Evolutionary conservation across 1,140 invertebrate species (phyloP).

Genomic region (Euborellia annulipes): DNA sequence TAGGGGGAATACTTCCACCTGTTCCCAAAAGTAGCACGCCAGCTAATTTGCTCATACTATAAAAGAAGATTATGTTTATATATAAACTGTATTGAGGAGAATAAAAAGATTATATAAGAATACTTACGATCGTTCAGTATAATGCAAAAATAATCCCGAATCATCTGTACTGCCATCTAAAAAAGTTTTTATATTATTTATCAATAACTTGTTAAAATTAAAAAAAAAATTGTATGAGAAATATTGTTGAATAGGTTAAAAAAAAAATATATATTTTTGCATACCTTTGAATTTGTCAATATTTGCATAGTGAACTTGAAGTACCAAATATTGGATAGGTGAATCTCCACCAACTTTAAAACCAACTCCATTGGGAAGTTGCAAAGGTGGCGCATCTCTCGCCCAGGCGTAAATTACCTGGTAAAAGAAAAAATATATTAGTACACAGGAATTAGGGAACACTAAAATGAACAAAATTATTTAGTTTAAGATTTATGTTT

Average conservation of each 20-base stretch:
- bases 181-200: conserved; percentile 18
- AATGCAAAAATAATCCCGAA: conserved; percentile 63
- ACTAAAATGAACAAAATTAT: no score
- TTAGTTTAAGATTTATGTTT: no score
- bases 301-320: conserved; percentile 88
- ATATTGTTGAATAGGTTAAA: conserved; percentile 3
- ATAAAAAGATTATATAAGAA: not conserved
- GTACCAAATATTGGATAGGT: conserved; percentile 56
- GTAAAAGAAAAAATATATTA: conserved; percentile 12
- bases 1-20: conserved; percentile 54
- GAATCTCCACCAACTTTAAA: conserved; percentile 63
- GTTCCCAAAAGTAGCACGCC: conserved; percentile 79
- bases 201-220: not conserved
- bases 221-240: not conserved
- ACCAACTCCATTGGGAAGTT: conserved; percentile 68
- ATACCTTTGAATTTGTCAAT: conserved; percentile 51
- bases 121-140: conserved; percentile 55
- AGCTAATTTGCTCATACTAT: conserved; percentile 57
- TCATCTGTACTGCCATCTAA: conserved; percentile 58
- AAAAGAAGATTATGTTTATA: conserved; percentile 17
- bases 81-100: not conserved
- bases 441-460: not conserved
- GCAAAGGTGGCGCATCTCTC: conserved; percentile 72
- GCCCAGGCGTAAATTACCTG: conserved; percentile 96
- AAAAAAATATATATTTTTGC: conserved; percentile 6